Evolutionary conservation across 2,888 invertebrate genomes (phyloP), one percentile per base, ranked within the genome.

Genomic region (Cremastobaeus sp.): DNA sequence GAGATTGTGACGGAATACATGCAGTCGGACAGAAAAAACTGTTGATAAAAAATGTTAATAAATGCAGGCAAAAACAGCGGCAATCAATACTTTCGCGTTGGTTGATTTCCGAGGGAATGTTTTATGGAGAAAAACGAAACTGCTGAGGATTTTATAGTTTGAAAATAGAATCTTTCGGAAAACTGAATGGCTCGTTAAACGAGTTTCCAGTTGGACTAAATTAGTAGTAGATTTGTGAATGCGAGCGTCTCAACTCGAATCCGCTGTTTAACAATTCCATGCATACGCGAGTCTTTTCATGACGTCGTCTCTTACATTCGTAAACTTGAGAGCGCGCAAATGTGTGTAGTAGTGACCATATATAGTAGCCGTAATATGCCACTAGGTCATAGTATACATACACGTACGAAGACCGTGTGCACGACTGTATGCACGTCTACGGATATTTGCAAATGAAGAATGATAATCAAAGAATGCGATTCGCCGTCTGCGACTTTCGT

Each of bases 211-310:
- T 65, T 55, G 20, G 21, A 8, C n/a, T 8, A 8, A 57, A 68
- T 57, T 48, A 34, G 39, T 34, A 25, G 47, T 32, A 39, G 54
- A 48, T 66, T 55, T 48, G 3, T 18, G 17, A 50, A 32, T 21
- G 30, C 21, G 35, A 69, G 54, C 32, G 34, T 55, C 54, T 52
- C 47, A 47, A 62, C 47, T 69, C 14, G 52, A 54, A 47, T 50
- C 18, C 48, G 20, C 60, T 70, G 59, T 57, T 71, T 66, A 55
- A 66, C 65, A 66, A 72, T 72, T 72, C 73, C 43, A 66, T 60
- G 60, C 72, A 71, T 71, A 64, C 45, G 12, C 15, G 65, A 64
- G 66, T 48, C 66, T 71, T 64, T 71, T 59, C 28, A 41, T 62
- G 70, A 66, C 65, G 47, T 48, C 52, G 54, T 39, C 11, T 45